A percentile compares a stretch with the other conserved stretches of the same genome.
phyloP scores from a whole-genome alignment of 2,113 vertebrate genomes.

The Heterotis niloticus region DNA sequence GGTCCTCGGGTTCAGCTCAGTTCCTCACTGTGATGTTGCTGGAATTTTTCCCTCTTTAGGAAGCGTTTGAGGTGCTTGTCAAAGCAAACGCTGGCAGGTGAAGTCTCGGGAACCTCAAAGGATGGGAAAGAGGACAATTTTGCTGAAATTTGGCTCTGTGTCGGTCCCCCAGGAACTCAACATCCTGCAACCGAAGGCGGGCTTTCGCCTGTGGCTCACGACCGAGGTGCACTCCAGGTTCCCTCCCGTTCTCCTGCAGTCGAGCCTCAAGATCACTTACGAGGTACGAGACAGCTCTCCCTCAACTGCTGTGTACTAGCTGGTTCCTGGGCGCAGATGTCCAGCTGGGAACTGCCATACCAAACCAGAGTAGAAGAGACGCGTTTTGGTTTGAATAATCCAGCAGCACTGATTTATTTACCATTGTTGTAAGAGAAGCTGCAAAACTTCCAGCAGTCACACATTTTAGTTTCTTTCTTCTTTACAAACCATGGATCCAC shows the following conservation, averaged over 20 bases:
- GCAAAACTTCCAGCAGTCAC: too few relatives aligned
- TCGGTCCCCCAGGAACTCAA: conserved; percentile 79
- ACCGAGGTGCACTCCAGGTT: conserved; percentile 88
- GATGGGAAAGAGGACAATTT: not conserved
- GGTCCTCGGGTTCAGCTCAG: too few relatives aligned
- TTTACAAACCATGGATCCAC: too few relatives aligned
- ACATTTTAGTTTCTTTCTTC: too few relatives aligned
- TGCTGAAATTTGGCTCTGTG: conserved; percentile 11
- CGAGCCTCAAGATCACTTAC: conserved; percentile 94
- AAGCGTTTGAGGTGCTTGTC: not conserved
- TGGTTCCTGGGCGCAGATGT: too few relatives aligned
- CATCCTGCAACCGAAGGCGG: conserved; percentile 76
- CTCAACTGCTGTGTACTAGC: not conserved
- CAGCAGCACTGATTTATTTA: too few relatives aligned
- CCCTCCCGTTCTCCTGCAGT: conserved; percentile 86
- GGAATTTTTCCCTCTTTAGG: not conserved
- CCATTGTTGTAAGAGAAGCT: too few relatives aligned
- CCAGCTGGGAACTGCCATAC: not conserved
- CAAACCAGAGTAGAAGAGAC: not conserved
- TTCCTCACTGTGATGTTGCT: not conserved
- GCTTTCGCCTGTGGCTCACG: conserved; percentile 94
- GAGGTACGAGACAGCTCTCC: conserved; percentile 68
- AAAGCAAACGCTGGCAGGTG: not conserved
- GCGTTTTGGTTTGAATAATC: not conserved
- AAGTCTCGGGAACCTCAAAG: not conserved